A percentile compares a stretch with the other conserved stretches of the same genome.
These are phyloP conservation scores for Drosophila littoralis DNA, from an alignment of 1,140 invertebrate species.

Conservation along the genomic window DNA sequence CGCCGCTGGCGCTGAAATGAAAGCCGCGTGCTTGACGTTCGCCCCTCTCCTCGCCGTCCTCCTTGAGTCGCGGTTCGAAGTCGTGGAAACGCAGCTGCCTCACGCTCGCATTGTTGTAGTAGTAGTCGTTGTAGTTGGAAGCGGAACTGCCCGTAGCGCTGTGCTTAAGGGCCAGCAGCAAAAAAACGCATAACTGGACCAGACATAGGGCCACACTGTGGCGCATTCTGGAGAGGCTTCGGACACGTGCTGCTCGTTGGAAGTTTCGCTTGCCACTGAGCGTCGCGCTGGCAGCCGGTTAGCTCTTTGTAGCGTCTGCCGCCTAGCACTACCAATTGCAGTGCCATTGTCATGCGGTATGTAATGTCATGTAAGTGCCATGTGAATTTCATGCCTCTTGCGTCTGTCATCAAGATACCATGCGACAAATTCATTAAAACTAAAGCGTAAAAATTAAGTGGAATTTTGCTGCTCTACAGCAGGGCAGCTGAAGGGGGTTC, in stretches of 20 bases:
- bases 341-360: not conserved
- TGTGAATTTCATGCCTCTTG: conserved; percentile 63
- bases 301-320: conserved; percentile 30
- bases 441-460: conserved; percentile 8
- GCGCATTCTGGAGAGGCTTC: conserved; percentile 33
- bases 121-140: conserved; percentile 31
- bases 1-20: conserved; percentile 68
- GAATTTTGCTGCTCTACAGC: conserved; percentile 30
- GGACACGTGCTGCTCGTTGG: conserved; percentile 38
- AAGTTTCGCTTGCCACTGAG: conserved; percentile 43
- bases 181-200: conserved; percentile 25
- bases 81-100: conserved; percentile 65
- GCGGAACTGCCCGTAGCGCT: conserved; percentile 25
- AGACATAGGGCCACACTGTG: conserved; percentile 23
- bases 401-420: conserved; percentile 60
- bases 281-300: not conserved
- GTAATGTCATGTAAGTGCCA: conserved; percentile 11
- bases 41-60: not conserved
- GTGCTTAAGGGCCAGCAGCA: conserved; percentile 24
- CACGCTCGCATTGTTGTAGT: conserved; percentile 50
- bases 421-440: conserved; percentile 60
- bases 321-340: not conserved
- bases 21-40: conserved; percentile 66
- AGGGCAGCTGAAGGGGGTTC: not conserved
- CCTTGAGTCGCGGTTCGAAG: conserved; percentile 62